Percentiles rank a stretch among this genome's conserved stretches.
Conservation (phyloP, 2,888 invertebrate genomes). For the Catotricha subobsoleta region DNA sequence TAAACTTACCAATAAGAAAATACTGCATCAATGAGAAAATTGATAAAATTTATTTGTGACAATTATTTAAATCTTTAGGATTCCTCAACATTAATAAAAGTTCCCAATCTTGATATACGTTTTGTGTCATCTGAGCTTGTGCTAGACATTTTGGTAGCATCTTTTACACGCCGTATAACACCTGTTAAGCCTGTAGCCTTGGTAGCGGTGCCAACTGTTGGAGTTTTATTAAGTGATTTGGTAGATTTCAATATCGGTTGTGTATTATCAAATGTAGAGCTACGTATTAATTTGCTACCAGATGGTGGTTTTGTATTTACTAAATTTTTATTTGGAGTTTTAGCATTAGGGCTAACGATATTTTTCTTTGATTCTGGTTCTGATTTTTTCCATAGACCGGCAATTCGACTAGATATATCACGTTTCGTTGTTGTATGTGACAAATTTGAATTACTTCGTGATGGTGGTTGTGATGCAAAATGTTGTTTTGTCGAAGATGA, state of each 20-base stretch:
- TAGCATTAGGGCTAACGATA: too few species aligned
- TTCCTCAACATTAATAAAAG: slow-evolving; percentile 7
- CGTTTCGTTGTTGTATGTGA: slow-evolving; percentile 19
- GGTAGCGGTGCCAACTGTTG: too few species aligned
- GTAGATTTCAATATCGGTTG: too few species aligned
- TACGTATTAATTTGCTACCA: slow-evolving; percentile 19
- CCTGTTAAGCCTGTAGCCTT: background rate
- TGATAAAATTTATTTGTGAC: background rate
- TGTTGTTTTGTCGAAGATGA: slow-evolving; percentile 9
- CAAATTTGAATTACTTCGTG: slow-evolving; percentile 27
- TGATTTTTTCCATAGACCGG: slow-evolving; percentile 26
- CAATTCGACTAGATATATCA: slow-evolving; percentile 26
- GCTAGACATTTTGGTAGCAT: background rate
- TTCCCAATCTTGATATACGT: slow-evolving; percentile 12
- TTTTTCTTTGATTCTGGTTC: slow-evolving; percentile 18
- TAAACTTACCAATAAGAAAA: too few species aligned
- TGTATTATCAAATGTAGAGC: slow-evolving; percentile 26
- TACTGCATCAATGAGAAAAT: too few species aligned
- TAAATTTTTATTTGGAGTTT: slow-evolving; percentile 10
- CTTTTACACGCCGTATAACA: slow-evolving; percentile 1
- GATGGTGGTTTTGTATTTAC: slow-evolving; percentile 12
- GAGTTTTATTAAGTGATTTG: too few species aligned
- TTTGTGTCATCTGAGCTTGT: slow-evolving; percentile 6
- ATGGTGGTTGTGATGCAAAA: slow-evolving; percentile 24
- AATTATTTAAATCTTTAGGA: background rate